These are phyloP conservation scores for Cygnus olor DNA, from an alignment of 2,797 vertebrate genomes.

Conservation along the genomic window DNA sequence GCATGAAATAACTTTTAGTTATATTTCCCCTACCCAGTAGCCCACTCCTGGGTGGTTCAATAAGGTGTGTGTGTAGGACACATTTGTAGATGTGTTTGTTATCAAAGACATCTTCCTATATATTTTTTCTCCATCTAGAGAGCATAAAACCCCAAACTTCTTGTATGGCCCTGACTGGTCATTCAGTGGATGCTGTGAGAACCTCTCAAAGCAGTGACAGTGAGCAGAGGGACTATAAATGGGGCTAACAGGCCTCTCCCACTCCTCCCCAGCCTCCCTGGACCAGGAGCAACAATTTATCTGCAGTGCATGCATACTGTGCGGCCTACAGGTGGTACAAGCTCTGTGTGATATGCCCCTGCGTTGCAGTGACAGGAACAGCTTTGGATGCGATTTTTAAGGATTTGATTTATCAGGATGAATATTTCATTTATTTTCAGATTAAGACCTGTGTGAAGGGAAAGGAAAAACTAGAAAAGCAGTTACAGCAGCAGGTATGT, in stretches of 20 bases:
- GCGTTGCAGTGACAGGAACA: background rate
- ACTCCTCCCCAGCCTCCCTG: background rate
- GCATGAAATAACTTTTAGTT: background rate
- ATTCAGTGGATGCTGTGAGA: background rate
- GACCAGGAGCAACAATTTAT: background rate
- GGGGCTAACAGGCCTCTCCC: background rate
- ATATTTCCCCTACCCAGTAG: background rate
- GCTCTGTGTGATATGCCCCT: background rate
- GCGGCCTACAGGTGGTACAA: background rate
- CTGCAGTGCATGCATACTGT: background rate
- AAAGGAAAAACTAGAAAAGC: conserved; percentile 53
- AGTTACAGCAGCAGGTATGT: conserved; percentile 56
- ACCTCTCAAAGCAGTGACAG: background rate
- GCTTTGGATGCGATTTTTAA: background rate
- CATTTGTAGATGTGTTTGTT: too few species aligned
- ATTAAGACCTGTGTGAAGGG: conserved; percentile 53
- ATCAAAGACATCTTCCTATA: background rate
- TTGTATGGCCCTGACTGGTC: background rate
- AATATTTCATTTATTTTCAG: conserved; percentile 20
- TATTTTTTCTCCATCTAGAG: background rate
- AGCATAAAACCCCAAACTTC: background rate
- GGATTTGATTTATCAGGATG: background rate
- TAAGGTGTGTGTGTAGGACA: background rate
- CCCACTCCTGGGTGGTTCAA: background rate
- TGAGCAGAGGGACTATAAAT: background rate